Conservation (phyloP, 2,113 vertebrate species). For the Rutilus rutilus region DNA sequence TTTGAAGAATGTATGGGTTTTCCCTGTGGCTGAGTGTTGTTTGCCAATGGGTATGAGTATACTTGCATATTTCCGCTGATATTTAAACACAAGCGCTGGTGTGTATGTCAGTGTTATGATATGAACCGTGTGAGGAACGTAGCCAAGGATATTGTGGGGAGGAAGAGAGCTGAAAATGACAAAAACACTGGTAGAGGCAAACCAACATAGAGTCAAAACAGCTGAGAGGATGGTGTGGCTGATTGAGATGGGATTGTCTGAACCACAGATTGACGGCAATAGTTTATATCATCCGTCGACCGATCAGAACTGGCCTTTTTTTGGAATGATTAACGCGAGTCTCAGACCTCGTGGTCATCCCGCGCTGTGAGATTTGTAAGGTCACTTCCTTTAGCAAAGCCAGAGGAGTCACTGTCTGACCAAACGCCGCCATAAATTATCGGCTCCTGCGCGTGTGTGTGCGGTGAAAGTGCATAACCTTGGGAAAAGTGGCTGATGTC, state of each 20-base stretch:
- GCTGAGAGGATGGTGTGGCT: neutral
- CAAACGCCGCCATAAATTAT: neutral
- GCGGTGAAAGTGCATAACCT: conserved; percentile 1
- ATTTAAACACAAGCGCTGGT: conserved; percentile 3
- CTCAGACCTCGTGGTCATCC: conserved; percentile 14
- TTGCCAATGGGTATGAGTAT: conserved; percentile 22
- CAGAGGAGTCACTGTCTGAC: conserved; percentile 11
- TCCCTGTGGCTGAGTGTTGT: conserved; percentile 13
- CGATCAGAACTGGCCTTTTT: neutral
- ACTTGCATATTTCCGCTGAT: conserved; percentile 2
- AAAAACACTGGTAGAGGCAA: conserved; percentile 27
- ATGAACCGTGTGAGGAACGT: neutral
- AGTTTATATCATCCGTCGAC: conserved; percentile 29
- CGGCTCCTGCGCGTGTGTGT: neutral
- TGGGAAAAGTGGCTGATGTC: conserved; percentile 21
- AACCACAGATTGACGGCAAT: conserved; percentile 42
- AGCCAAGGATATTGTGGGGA: conserved; percentile 44
- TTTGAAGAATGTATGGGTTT: conserved; percentile 14
- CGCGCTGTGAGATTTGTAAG: conserved; percentile 11
- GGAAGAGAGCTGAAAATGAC: conserved; percentile 36
- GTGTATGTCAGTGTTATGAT: conserved; percentile 24
- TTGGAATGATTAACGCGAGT: conserved; percentile 1
- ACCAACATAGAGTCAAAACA: conserved; percentile 25
- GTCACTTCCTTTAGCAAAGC: conserved; percentile 39
- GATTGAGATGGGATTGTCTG: neutral